phyloP scores from a whole-genome alignment of 1,140 invertebrate genomes.

The Cherax destructor region DNA sequence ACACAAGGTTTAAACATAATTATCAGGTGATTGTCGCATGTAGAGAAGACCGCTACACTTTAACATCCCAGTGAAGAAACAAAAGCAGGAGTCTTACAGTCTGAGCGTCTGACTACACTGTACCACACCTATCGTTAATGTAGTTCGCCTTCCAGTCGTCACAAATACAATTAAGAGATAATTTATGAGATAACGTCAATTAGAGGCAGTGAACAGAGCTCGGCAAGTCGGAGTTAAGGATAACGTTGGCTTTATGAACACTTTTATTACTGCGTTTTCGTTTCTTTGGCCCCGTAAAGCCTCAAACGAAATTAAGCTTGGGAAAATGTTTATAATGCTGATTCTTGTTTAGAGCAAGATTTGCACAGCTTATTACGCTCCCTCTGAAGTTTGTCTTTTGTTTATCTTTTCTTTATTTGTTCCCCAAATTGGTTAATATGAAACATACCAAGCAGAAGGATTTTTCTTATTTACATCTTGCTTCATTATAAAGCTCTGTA shows the following conservation, averaged over 20 bases:
- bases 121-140: not conserved
- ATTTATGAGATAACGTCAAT: conserved; percentile 18
- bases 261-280: not conserved
- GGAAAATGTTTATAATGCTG: not conserved
- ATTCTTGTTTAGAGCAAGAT: not conserved
- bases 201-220: conserved; percentile 4
- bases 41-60: not conserved
- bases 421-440: too few species aligned
- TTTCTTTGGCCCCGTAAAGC: not conserved
- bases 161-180: conserved; percentile 23
- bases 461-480: not conserved
- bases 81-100: not conserved
- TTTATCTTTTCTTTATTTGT: not conserved
- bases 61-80: not conserved
- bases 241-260: not conserved
- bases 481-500: not conserved
- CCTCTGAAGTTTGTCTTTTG: not conserved
- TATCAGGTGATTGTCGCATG: not conserved
- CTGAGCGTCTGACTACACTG: not conserved
- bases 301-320: not conserved
- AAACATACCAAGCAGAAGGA: too few species aligned
- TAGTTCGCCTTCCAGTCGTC: not conserved
- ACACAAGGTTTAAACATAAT: too few species aligned
- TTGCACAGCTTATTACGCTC: not conserved
- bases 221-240: not conserved